A percentile compares a stretch with the other conserved stretches of the same genome.
Conservation (phyloP, 2,888 invertebrate genomes). For the Chaitophorus viminalis region DNA sequence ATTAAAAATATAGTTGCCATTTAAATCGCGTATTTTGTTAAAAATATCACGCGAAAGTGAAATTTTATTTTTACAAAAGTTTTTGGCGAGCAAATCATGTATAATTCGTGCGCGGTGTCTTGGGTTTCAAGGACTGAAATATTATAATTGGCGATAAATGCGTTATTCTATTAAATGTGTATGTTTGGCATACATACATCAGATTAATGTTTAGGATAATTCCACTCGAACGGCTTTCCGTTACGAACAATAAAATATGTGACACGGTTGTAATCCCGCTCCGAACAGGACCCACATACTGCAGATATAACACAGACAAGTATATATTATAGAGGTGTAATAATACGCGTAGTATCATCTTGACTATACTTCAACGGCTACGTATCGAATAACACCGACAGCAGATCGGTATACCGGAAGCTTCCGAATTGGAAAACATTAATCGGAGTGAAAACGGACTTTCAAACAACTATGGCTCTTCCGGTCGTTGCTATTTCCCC, state of each 20-base stretch:
- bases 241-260: neutral
- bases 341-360: neutral
- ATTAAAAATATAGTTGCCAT: neutral
- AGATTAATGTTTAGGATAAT: neutral
- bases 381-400: neutral
- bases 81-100: conserved; percentile 25
- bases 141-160: conserved; percentile 24
- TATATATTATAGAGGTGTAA: too few species aligned
- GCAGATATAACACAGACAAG: neutral
- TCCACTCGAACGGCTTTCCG: neutral
- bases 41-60: conserved; percentile 39
- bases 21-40: conserved; percentile 1
- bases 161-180: neutral
- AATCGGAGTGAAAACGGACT: conserved; percentile 48
- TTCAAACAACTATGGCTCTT: conserved; percentile 60
- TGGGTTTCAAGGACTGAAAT: conserved; percentile 28
- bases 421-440: conserved; percentile 16
- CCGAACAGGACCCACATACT: neutral
- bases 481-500: conserved; percentile 21
- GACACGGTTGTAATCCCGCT: neutral
- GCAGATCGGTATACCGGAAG: conserved; percentile 19
- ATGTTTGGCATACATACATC: neutral
- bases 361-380: neutral
- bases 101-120: conserved; percentile 2
- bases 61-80: conserved; percentile 45